These are phyloP conservation scores for Phyllostomus discolor DNA, from an alignment of 2,113 vertebrate genomes.

Conservation along the genomic window DNA sequence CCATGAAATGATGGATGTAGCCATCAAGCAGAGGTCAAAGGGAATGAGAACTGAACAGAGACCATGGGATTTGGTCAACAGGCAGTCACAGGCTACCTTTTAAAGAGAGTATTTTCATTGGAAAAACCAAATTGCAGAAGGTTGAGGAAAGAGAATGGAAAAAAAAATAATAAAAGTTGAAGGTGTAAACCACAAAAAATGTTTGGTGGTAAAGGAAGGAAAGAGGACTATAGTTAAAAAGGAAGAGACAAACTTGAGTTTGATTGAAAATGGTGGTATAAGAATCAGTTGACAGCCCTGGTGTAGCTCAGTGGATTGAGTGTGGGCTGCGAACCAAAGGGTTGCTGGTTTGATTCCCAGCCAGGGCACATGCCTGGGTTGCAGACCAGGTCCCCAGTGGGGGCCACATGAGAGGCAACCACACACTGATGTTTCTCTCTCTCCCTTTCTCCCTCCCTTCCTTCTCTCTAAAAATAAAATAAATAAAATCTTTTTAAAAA, in stretches of 20 bases:
- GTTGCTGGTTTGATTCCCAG: too few species aligned
- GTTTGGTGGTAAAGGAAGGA: background rate
- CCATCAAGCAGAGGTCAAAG: background rate
- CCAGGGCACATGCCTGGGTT: too few species aligned
- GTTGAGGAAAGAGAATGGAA: background rate
- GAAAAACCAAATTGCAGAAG: background rate
- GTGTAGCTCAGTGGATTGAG: too few species aligned
- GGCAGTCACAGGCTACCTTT: background rate
- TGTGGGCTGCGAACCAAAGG: too few species aligned
- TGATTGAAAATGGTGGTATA: background rate
- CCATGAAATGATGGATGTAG: constrained; percentile 8
- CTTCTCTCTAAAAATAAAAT: too few species aligned
- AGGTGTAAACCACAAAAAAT: background rate
- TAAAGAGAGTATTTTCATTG: constrained; percentile 19
- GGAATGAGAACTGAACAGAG: background rate
- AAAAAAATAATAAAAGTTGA: background rate
- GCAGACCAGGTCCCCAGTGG: too few species aligned
- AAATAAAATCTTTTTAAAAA: too few species aligned
- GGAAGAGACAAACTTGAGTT: background rate
- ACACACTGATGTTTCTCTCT: too few species aligned
- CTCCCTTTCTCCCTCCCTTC: too few species aligned
- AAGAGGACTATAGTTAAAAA: background rate
- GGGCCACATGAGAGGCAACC: too few species aligned
- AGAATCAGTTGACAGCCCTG: background rate
- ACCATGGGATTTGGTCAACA: background rate